Base-by-base conservation (phyloP, 2,888 invertebrate genomes). In the Trachelus stipa region DNA sequence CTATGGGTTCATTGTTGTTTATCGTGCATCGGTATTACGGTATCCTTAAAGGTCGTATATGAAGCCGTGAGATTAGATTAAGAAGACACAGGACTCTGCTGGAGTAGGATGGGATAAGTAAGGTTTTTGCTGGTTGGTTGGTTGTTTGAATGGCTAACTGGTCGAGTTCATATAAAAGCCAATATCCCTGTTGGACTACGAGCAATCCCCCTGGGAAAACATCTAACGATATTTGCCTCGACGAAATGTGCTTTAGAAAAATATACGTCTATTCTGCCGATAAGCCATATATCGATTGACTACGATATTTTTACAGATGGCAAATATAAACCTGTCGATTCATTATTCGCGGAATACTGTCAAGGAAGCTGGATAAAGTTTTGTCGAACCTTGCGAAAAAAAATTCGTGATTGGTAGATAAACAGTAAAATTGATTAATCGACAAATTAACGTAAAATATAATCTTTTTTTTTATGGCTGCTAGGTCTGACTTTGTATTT, bases 121-220 rank as follows among this genome's bases (percentile, higher is more conserved):
- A 40, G 56, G 23, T 23, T 56, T 23, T 56, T 56, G 56, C 23
- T 23, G 56, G 56, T 56, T 56, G 56, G 56, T 56, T 56, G 56
- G 56, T 23, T 23, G 9, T 56, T 23, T 56, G 56, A 56, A 56
- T 56, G 56, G 23, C 56, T 23, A 23, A 56, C 34, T 71, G 31
- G 31, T 71, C 71, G 12, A 31, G 33, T 71, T 71, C 71, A 9
- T 34, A 33, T 31, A 71, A 71, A 71, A 71, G 34, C 71, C 71
- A 33, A 71, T 71, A 71, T 71, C 71, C 12, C 12, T 71, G 71
- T 71, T 71, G 71, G 71, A 71, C 71, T 71, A 33, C n/a, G 6
- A 12, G 6, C 9, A 33, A 71, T 71, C 3, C 12, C 4, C 56
- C 1, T 31, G 71, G 71, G 71, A 71, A 71, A 71, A 71, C 30